phyloP scores from a whole-genome alignment of 2,113 vertebrate species.

The Anolis sagrei region DNA sequence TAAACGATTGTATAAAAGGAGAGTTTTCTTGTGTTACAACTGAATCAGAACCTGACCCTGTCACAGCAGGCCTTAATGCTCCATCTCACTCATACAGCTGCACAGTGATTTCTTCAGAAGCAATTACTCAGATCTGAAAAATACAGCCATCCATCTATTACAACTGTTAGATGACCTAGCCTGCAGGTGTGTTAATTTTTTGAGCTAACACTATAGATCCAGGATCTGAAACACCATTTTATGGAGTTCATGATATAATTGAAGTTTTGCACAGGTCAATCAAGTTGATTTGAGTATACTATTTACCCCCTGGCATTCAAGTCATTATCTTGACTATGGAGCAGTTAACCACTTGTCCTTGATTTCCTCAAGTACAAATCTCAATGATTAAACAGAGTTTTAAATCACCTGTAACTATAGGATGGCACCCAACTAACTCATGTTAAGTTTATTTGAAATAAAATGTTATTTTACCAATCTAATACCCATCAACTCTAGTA shows the following conservation, averaged over 20 bases:
- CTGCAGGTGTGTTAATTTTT: neutral
- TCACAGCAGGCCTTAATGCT: neutral
- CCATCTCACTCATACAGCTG: neutral
- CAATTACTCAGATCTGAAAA: neutral
- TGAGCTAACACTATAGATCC: neutral
- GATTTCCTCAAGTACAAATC: neutral
- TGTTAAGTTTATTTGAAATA: neutral
- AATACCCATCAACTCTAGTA: neutral
- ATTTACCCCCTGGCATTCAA: neutral
- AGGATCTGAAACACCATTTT: neutral
- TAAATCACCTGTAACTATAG: neutral
- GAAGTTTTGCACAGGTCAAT: neutral
- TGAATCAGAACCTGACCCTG: constrained; percentile 9
- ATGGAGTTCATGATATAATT: neutral
- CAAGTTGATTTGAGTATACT: neutral
- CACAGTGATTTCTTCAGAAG: neutral
- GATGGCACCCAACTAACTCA: neutral
- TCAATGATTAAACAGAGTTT: neutral
- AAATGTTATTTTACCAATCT: neutral
- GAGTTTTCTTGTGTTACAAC: neutral
- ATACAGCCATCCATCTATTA: constrained; percentile 1
- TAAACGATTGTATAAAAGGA: neutral
- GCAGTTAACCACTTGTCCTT: neutral
- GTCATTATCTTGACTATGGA: constrained; percentile 1
- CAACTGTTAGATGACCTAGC: constrained; percentile 7